phyloP scores from a whole-genome alignment of 2,113 vertebrate genomes.

The Tragelaphus buxtoni region DNA sequence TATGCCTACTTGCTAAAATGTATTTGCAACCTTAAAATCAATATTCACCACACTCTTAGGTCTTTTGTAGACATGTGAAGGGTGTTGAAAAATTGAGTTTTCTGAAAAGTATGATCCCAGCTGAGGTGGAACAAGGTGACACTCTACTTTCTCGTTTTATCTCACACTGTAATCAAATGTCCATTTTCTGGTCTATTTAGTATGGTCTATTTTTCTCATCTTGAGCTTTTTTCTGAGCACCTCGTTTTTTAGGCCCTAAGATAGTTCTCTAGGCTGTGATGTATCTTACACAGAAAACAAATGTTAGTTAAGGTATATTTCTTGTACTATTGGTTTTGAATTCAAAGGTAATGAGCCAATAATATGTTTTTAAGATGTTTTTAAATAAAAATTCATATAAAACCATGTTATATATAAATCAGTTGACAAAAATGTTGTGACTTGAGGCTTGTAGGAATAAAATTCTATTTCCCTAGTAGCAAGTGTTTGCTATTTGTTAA shows the following conservation, averaged over 20 bases:
- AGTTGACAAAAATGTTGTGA: neutral
- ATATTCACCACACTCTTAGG: neutral
- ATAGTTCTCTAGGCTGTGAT: neutral
- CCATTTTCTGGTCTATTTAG: neutral
- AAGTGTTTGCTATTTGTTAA: neutral
- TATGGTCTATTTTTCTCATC: neutral
- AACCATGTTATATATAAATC: neutral
- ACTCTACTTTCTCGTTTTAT: neutral
- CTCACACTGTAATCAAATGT: neutral
- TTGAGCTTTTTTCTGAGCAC: neutral
- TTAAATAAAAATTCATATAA: neutral
- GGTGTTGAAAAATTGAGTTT: neutral
- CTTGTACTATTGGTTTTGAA: neutral
- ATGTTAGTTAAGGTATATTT: neutral
- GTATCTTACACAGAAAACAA: neutral
- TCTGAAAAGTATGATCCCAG: neutral
- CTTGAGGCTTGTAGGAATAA: neutral
- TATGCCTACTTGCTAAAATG: neutral
- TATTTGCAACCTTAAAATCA: neutral
- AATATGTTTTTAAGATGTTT: neutral
- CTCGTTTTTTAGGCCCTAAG: neutral
- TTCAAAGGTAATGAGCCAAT: neutral
- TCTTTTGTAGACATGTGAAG: neutral
- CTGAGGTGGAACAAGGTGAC: neutral
- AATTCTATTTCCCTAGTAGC: neutral